Base-by-base conservation (phyloP, 1,140 invertebrate species). In the Batillaria attramentaria region DNA sequence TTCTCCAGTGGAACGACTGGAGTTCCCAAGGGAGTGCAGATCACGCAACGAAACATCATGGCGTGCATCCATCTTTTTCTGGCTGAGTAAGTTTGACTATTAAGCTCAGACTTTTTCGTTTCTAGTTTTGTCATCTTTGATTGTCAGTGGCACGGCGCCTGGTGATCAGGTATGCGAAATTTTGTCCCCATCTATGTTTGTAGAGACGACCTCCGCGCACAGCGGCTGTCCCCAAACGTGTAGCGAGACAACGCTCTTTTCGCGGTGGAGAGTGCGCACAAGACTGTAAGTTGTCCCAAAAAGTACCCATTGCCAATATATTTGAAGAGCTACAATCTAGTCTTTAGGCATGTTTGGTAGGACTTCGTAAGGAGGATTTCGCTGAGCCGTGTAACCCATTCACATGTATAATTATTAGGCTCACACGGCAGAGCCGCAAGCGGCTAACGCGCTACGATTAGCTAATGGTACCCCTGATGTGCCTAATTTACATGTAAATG, bases 31-130 rank as follows among this genome's bases (percentile, higher is more conserved):
- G 57, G 57, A 62, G 57, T 62, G 57, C n/a, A 62, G 57, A 62
- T 62, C 57, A 62, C 57, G 8, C 57, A 62, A 31, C 57, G 57
- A 1, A 62, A n/a, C 57, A 62, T 62, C 33, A n/a, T 62, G 57
- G 57, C 57, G 1, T 94, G 94, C 84, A 92, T 95, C 20, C 57
- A 39, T 2, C 20, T 43, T 10, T 20, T 39, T 62, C 6, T 13
- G 18, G 0, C 24, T 28, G 6, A 5, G 46, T 50, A 20, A 50
- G 18, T 42, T 33, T 6, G n/a, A 54, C 50, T 20, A 18, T 31
- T 28, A 62, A 3, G 1, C 8, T 62, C 10, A 24, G 24, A 8
- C n/a, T 62, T 24, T n/a, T n/a, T n/a, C n/a, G n/a, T n/a, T n/a
- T n/a, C n/a, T n/a, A n/a, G n/a, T n/a, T n/a, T n/a, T n/a, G n/a